Percentiles rank a stretch among this genome's conserved stretches.
Conservation (phyloP, 2,113 vertebrate species). For the Genyomyrus donnyi region DNA sequence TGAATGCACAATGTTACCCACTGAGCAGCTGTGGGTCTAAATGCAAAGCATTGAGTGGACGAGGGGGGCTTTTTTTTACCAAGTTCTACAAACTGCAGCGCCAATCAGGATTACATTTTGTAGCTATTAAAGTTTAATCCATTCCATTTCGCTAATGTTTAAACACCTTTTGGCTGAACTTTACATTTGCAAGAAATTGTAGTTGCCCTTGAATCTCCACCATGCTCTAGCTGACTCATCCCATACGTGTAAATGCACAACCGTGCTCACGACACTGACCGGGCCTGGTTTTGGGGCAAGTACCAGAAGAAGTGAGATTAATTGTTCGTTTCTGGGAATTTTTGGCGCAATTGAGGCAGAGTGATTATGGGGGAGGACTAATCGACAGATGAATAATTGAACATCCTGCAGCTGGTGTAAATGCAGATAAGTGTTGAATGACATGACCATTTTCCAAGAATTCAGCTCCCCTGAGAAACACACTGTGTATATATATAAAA, state of each 20-base stretch:
- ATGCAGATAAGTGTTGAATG: not conserved
- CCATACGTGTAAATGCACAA: not conserved
- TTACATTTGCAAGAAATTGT: not conserved
- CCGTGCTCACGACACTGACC: not conserved
- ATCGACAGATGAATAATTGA: constrained; percentile 15
- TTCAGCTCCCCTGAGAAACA: not conserved
- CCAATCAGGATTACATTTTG: not conserved
- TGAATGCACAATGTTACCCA: not conserved
- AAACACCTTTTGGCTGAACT: not conserved
- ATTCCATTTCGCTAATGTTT: not conserved
- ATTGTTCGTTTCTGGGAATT: not conserved
- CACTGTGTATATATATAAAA: not conserved
- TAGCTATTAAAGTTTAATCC: not conserved
- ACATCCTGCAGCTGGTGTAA: constrained; percentile 4
- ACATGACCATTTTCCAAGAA: not conserved
- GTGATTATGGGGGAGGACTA: constrained; percentile 1
- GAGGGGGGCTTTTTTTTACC: not conserved
- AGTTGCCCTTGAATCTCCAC: not conserved
- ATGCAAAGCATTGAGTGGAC: not conserved
- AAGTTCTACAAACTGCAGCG: not conserved
- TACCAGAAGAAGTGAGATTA: not conserved
- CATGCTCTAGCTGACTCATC: not conserved
- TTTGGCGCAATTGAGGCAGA: not conserved
- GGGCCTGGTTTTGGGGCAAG: not conserved
- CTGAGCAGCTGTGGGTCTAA: not conserved